A percentile compares a stretch with the other conserved stretches of the same genome.
Conservation (phyloP, 2,797 vertebrate species). For the Gephyroberyx darwinii region DNA sequence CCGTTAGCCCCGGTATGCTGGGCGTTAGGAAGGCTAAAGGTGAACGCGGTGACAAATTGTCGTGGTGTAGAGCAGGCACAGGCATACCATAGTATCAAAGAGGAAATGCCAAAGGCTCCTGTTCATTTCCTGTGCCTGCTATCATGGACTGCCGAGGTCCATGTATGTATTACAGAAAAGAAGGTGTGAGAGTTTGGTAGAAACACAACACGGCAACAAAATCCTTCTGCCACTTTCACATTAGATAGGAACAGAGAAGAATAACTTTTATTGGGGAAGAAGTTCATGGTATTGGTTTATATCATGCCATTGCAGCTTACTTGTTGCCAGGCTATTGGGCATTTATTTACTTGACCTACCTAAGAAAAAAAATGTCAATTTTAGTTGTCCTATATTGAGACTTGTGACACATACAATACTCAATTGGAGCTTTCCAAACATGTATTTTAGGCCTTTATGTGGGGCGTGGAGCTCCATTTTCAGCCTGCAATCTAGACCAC, state of each 20-base stretch:
- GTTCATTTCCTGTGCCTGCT: constrained; percentile 68
- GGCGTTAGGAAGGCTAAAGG: constrained; percentile 65
- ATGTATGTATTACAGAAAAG: constrained; percentile 64
- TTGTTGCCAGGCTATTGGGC: constrained; percentile 28
- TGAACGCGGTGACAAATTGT: constrained; percentile 50
- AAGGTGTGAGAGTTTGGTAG: constrained; percentile 1
- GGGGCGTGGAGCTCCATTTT: constrained; percentile 69
- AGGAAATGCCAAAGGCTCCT: constrained; percentile 76
- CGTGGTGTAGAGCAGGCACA: not conserved
- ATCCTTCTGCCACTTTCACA: too few relatives aligned
- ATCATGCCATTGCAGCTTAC: not conserved
- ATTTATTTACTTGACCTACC: constrained; percentile 39
- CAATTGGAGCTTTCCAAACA: constrained; percentile 50
- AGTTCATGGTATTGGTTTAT: constrained; percentile 13
- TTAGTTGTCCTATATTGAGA: constrained; percentile 50
- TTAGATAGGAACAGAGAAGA: constrained; percentile 17
- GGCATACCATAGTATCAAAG: constrained; percentile 32
- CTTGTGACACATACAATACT: constrained; percentile 45
- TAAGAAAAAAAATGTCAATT: constrained; percentile 34
- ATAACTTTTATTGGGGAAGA: not conserved
- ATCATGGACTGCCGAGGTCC: constrained; percentile 43
- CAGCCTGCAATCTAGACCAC: constrained; percentile 61
- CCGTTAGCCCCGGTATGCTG: constrained; percentile 47
- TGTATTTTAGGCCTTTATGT: constrained; percentile 76
- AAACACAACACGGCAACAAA: constrained; percentile 8